These are phyloP conservation scores for Glossophaga mutica DNA, from an alignment of 2,797 vertebrate genomes.

Conservation along the genomic window DNA sequence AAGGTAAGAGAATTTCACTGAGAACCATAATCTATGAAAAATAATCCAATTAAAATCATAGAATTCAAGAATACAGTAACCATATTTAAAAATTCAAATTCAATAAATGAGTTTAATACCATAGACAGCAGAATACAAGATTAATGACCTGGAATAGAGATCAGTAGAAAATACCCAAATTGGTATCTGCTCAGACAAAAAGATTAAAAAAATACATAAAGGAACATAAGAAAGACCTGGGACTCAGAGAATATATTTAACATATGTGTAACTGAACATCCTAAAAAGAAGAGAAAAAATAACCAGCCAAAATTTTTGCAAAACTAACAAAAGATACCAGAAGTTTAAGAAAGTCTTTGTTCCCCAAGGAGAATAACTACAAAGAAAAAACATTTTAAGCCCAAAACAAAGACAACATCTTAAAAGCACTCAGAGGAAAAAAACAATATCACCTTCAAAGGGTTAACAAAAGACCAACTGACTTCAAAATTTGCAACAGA, in stretches of 20 bases:
- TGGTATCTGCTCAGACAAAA: background rate
- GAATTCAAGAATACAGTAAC: background rate
- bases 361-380: background rate
- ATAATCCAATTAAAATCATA: background rate
- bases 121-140: background rate
- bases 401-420: constrained; percentile 29
- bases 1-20: background rate
- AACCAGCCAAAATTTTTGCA: background rate
- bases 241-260: background rate
- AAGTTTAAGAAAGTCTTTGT: background rate
- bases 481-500: constrained; percentile 24
- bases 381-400: background rate
- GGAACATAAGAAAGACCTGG: background rate
- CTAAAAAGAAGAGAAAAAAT: background rate
- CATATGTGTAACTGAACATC: background rate
- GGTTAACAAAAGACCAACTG: background rate
- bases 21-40: background rate
- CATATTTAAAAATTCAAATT: constrained; percentile 27
- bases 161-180: background rate
- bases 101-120: background rate
- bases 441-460: background rate
- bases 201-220: background rate
- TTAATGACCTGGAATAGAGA: background rate
- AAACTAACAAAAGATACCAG: background rate
- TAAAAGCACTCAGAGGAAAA: constrained; percentile 9